Evolutionary conservation across 2,113 vertebrate genomes (phyloP).

Genomic region (Thamnaconus septentrionalis): DNA sequence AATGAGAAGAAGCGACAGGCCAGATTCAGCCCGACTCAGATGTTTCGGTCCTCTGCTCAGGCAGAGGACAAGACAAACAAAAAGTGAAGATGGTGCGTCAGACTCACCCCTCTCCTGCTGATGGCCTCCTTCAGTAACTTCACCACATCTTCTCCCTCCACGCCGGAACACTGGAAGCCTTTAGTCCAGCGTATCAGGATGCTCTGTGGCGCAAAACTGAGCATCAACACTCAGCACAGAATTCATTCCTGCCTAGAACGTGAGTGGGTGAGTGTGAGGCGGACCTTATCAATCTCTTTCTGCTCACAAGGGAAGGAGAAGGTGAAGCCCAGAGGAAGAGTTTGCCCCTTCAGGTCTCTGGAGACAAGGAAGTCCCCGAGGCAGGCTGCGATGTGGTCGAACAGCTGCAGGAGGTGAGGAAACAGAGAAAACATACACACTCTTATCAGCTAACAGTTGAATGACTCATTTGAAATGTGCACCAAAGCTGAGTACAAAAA

Average conservation of each 20-base stretch:
- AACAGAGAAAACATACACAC: neutral
- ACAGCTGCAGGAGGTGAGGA: slow-evolving; percentile 72
- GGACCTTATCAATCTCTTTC: slow-evolving; percentile 79
- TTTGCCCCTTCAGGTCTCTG: slow-evolving; percentile 22
- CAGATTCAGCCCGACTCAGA: too few species aligned
- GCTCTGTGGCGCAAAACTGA: slow-evolving; percentile 66
- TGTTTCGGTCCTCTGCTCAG: too few species aligned
- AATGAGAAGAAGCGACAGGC: too few species aligned
- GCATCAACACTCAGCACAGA: neutral
- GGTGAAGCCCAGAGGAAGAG: slow-evolving; percentile 81
- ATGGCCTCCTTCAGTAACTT: slow-evolving; percentile 80
- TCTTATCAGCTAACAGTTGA: too few species aligned
- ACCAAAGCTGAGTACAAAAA: too few species aligned
- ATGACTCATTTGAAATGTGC: too few species aligned
- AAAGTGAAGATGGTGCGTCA: neutral
- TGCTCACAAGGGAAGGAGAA: slow-evolving; percentile 87
- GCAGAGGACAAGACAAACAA: neutral
- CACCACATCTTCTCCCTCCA: slow-evolving; percentile 83
- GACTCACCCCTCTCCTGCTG: slow-evolving; percentile 72
- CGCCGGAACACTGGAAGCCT: slow-evolving; percentile 79
- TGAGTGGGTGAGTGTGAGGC: neutral
- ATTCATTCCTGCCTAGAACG: neutral
- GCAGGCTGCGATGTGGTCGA: slow-evolving; percentile 82
- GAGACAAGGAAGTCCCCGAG: slow-evolving; percentile 75
- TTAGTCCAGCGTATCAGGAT: slow-evolving; percentile 88